Evolutionary conservation across 2,797 vertebrate genomes (phyloP), one percentile per base, ranked within the genome.

Genomic region (Loris lydekkerianus): DNA sequence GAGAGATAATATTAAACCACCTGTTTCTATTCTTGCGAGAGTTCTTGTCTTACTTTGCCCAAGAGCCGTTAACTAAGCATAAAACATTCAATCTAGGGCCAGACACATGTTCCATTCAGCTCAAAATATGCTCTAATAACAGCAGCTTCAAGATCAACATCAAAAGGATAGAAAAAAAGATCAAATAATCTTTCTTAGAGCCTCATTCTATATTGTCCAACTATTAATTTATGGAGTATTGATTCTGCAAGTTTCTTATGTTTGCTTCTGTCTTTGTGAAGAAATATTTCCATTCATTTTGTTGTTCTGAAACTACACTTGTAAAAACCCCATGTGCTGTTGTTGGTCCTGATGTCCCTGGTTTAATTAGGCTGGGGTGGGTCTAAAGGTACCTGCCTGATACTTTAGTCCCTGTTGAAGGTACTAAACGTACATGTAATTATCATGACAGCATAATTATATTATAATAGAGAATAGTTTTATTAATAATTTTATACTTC

Each of bases 11-110:
- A 78, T 67, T 92, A 93, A 84, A 60, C n/a, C 20, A 65, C 17
- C 31, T 14, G 72, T 86, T 91, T 91, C 60, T 86, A 29, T 46
- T 89, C 89, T 92, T 21, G 1, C 73, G 78, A 63, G 65, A 88
- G 80, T 65, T 94, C 34, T 61, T 65, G 21, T 95, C 69, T 96
- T 43, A 40, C 13, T 89, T 65, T 67, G 86, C 60, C 81, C 37
- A 34, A 18, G 58, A 43, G 95, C 49, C 96, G 58, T 82, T 72
- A 94, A 29, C 76, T 73, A 88, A 93, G 60, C 21, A n/a, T 81
- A 84, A 81, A 53, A 63, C 76, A 40, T 5, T 1, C 20, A 37
- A 86, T 29, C 56, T 61, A 86, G 58, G n/a, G 72, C 94, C 56
- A 87, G 63, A 46, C 5, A 60, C 53, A n/a, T 37, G 29, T 78